These are phyloP conservation scores for Epinephelus awoara DNA, from an alignment of 2,797 vertebrate genomes.

Conservation along the genomic window DNA sequence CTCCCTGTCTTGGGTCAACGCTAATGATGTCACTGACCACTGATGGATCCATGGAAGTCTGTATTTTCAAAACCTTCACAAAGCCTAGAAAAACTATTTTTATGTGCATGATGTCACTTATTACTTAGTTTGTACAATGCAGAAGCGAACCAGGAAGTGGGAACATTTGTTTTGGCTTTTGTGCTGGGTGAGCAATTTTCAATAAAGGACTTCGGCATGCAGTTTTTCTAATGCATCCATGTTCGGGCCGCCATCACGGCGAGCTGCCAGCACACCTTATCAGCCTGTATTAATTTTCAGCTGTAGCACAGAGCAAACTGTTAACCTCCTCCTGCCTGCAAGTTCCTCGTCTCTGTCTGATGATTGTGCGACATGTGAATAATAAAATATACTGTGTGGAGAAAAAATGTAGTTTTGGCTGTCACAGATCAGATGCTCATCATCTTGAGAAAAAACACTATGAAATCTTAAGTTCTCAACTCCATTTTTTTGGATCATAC, in stretches of 20 bases:
- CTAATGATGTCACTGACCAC: background rate
- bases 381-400: background rate
- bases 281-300: background rate
- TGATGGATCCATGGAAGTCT: background rate
- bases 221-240: background rate
- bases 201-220: background rate
- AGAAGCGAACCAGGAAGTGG: background rate
- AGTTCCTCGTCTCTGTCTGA: background rate
- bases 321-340: slow-evolving; percentile 1
- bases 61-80: background rate
- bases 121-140: background rate
- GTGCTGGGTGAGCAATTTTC: background rate
- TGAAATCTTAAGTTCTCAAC: background rate
- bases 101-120: slow-evolving; percentile 4
- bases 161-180: background rate
- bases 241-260: background rate
- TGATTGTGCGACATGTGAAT: background rate
- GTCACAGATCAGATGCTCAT: background rate
- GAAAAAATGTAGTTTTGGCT: background rate
- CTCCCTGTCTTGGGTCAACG: background rate
- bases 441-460: background rate
- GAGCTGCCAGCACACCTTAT: background rate
- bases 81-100: background rate
- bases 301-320: background rate
- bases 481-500: background rate